Evolutionary conservation across 1,140 invertebrate species (phyloP).

Genomic region (Drosophila lowei): DNA sequence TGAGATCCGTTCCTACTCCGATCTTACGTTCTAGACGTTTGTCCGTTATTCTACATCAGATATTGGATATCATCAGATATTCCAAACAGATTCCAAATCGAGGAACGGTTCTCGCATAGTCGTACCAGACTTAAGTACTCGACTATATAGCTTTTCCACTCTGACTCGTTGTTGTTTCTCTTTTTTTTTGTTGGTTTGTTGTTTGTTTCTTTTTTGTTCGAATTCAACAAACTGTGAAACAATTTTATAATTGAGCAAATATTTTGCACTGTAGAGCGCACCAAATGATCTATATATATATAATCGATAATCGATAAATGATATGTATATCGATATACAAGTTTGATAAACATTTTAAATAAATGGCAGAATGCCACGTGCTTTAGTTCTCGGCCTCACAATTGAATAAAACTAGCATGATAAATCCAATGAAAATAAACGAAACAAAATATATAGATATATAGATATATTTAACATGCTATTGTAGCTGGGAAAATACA

Average conservation of each 20-base stretch:
- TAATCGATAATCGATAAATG: constrained; percentile 15
- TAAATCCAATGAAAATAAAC: constrained; percentile 17
- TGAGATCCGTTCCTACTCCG: no score
- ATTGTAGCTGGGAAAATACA: constrained; percentile 37
- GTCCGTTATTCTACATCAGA: no score
- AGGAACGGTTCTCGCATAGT: no score
- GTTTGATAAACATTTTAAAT: constrained; percentile 68
- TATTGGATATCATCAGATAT: no score
- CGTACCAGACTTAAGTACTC: no score
- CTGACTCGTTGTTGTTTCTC: constrained; percentile 27
- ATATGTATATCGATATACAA: constrained; percentile 28
- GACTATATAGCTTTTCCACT: constrained; percentile 5
- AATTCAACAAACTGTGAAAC: constrained; percentile 63
- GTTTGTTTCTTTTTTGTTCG: background rate
- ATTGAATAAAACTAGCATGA: constrained; percentile 32
- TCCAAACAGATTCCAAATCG: no score
- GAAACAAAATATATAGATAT: constrained; percentile 22
- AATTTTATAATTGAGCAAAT: constrained; percentile 77
- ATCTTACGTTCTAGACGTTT: no score
- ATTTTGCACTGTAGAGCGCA: constrained; percentile 78
- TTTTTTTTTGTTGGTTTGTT: no score
- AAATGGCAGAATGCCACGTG: constrained; percentile 43
- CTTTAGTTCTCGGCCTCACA: constrained; percentile 56
- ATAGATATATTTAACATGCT: constrained; percentile 1
- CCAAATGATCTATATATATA: constrained; percentile 43